Percentiles rank a stretch among this genome's conserved stretches.
These are phyloP conservation scores for Rhamnusium bicolor DNA, from an alignment of 2,888 invertebrate genomes.

Conservation along the genomic window DNA sequence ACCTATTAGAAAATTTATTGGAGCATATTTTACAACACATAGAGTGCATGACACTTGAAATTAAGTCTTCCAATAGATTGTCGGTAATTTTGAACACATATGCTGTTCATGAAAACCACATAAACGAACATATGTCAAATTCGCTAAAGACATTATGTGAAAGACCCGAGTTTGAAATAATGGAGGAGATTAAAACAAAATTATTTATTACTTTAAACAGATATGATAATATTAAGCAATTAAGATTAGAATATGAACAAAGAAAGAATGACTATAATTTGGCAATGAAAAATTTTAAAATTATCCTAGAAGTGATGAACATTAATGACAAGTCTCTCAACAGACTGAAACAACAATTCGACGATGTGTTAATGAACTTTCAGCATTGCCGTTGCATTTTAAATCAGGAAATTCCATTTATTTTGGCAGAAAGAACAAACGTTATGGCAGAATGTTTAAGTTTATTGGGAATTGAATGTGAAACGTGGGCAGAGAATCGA, in stretches of 20 bases:
- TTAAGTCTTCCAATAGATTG: slow-evolving; percentile 55
- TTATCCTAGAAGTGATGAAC: slow-evolving; percentile 65
- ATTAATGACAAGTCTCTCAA: slow-evolving; percentile 59
- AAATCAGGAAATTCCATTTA: slow-evolving; percentile 59
- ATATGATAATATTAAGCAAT: slow-evolving; percentile 46
- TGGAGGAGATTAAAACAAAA: slow-evolving; percentile 52
- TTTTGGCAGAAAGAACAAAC: slow-evolving; percentile 55
- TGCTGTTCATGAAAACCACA: slow-evolving; percentile 48
- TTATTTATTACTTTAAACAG: slow-evolving; percentile 51
- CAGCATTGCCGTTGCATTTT: slow-evolving; percentile 63
- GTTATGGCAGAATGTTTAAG: slow-evolving; percentile 53
- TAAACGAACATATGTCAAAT: slow-evolving; percentile 45
- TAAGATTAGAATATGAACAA: slow-evolving; percentile 52
- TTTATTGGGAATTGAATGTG: slow-evolving; percentile 49
- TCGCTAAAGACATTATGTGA: slow-evolving; percentile 47
- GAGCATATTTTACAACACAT: slow-evolving; percentile 58
- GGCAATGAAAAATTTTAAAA: slow-evolving; percentile 66
- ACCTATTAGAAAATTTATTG: slow-evolving; percentile 51
- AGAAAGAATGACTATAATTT: slow-evolving; percentile 61
- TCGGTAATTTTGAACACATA: slow-evolving; percentile 50
- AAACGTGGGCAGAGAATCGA: slow-evolving; percentile 35
- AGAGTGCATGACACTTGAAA: slow-evolving; percentile 57
- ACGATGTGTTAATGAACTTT: slow-evolving; percentile 63
- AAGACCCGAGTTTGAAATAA: slow-evolving; percentile 42
- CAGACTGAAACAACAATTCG: slow-evolving; percentile 59